These are phyloP conservation scores for Zonotrichia leucophrys DNA, from an alignment of 2,113 vertebrate genomes.

Conservation along the genomic window DNA sequence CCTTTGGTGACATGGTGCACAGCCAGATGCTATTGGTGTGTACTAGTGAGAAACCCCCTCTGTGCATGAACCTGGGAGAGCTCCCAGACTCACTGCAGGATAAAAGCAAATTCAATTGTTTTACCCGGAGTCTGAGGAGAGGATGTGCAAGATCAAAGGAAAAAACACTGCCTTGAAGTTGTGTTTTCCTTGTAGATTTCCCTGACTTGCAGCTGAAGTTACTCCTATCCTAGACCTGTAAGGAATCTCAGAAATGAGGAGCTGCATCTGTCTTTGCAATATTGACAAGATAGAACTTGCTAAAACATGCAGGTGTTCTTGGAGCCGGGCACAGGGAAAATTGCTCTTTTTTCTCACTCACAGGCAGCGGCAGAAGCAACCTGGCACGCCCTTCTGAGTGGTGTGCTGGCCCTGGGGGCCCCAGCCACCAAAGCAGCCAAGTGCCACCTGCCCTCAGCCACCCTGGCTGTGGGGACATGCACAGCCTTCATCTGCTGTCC, in stretches of 20 bases:
- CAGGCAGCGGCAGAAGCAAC: neutral
- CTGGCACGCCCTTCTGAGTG: neutral
- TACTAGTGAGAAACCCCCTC: neutral
- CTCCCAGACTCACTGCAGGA: neutral
- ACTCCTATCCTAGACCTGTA: neutral
- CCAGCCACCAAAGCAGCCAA: neutral
- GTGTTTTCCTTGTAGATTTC: neutral
- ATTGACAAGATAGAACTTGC: neutral
- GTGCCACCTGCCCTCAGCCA: neutral
- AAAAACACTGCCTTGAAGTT: neutral
- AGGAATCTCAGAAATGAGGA: neutral
- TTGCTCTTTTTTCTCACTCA: neutral
- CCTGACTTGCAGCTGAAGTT: neutral
- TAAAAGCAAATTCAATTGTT: slow-evolving; percentile 6
- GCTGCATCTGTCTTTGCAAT: rapidly evolving
- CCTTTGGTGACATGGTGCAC: neutral
- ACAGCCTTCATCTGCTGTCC: neutral
- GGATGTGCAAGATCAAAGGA: neutral
- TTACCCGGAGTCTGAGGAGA: neutral
- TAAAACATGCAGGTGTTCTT: neutral
- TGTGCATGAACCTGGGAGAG: neutral
- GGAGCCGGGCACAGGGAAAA: neutral
- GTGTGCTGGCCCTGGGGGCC: neutral
- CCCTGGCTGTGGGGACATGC: neutral
- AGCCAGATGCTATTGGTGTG: neutral